phyloP scores from a whole-genome alignment of 2,888 invertebrate genomes.

The Zonitis immaculata region DNA sequence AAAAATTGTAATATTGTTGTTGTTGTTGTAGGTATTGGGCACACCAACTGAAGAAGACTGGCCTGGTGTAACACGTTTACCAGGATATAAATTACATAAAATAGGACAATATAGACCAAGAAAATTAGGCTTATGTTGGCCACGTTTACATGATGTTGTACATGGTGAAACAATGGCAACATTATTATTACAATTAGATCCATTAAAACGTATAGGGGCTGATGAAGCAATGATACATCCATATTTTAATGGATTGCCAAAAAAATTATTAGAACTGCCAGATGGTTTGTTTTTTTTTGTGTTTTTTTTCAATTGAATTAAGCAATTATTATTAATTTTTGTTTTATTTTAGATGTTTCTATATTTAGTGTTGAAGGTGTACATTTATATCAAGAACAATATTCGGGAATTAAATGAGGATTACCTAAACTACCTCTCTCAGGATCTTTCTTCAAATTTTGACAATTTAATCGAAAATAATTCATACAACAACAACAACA shows the following conservation, averaged over 20 bases:
- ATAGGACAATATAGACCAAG: conserved; percentile 68
- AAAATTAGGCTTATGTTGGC: conserved; percentile 81
- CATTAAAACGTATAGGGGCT: conserved; percentile 80
- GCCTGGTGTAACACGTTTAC: conserved; percentile 83
- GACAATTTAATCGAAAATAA: conserved; percentile 26
- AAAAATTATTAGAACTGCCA: conserved; percentile 83
- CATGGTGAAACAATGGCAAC: conserved; percentile 87
- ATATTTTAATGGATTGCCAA: conserved; percentile 88
- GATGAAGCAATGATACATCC: conserved; percentile 80
- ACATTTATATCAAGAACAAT: conserved; percentile 75
- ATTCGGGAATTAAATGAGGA: conserved; percentile 46
- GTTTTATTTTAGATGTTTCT: conserved; percentile 79
- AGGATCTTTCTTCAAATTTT: conserved; percentile 40
- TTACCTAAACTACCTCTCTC: conserved; percentile 34
- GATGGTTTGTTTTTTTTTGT: conserved; percentile 61
- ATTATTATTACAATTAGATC: conserved; percentile 81
- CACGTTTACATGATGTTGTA: conserved; percentile 82
- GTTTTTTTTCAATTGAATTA: not conserved
- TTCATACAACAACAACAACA: conserved; percentile 7
- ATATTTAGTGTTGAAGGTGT: conserved; percentile 95
- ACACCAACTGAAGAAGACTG: conserved; percentile 93
- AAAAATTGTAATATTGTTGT: conserved; percentile 2
- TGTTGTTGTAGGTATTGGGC: conserved; percentile 68
- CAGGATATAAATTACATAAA: conserved; percentile 78
- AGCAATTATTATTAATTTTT: conserved; percentile 4